Base-by-base conservation (phyloP, 2,888 invertebrate genomes). In the Baronia brevicornis region DNA sequence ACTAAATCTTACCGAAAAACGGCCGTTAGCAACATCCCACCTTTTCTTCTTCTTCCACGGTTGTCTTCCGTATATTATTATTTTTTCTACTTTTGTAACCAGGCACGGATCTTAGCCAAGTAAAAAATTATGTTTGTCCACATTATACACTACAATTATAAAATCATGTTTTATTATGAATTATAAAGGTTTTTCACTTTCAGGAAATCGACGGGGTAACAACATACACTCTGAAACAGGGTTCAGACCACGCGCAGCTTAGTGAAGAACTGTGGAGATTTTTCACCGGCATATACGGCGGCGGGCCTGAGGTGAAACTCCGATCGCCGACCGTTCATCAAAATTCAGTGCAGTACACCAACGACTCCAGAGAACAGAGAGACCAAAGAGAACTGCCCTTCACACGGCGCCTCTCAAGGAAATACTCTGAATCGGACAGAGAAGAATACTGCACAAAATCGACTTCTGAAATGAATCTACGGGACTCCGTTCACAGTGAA, bases 221-320 rank as follows among this genome's bases (percentile, higher is more conserved):
- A 3, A 59, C 60, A 0, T 67, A 68, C 56, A 50, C 56, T 2
- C 50, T 85, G n/a, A 84, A 84, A 35, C 74, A 74, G 5, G 87
- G 86, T 15, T 87, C 86, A 0, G 87, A 88, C 48, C 93, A 93
- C 64, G 91, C 91, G 1, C 94, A 95, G 58, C 86, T 97, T 23
- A 92, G 93, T 46, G 91, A 92, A 50, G 91, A 92, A 21, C 86
- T 94, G 34, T 97, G 97, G 96, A 87, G 89, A 44, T 96, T 95
- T 77, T 91, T 97, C 63, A 87, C 89, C 30, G 87, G 87, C 39
- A 93, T 93, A 30, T 97, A 97, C 63, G 93, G 94, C 5, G 96
- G 97, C 1, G 97, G 97, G 0, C 97, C 97, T 0, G 94, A 94
- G 59, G 86, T 95, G n/a, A 59, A 51, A 3, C 69, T 85, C 10